Conservation (phyloP, 1,140 invertebrate species). For the Paramacrobiotus metropolitanus region DNA sequence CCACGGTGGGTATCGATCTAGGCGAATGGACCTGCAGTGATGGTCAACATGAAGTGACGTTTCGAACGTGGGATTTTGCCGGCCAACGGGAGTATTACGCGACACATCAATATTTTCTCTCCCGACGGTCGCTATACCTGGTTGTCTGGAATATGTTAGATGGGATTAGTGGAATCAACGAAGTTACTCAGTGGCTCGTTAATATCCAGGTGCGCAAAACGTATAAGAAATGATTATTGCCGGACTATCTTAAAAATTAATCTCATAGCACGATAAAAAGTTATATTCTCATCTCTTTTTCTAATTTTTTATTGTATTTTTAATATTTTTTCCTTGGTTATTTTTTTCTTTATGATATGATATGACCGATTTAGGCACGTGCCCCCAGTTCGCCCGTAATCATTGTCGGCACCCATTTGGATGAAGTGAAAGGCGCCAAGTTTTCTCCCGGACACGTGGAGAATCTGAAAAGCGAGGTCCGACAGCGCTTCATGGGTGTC, state of each 20-base stretch:
- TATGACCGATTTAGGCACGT: no score
- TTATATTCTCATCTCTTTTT: neutral
- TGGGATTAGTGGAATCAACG: slow-evolving; percentile 63
- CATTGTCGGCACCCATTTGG: slow-evolving; percentile 81
- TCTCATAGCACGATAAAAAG: slow-evolving; percentile 9
- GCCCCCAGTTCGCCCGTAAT: slow-evolving; percentile 80
- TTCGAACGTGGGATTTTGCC: slow-evolving; percentile 98
- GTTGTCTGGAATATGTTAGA: slow-evolving; percentile 86
- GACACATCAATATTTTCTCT: slow-evolving; percentile 94
- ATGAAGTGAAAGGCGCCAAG: slow-evolving; percentile 41
- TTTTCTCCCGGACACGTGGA: slow-evolving; percentile 45
- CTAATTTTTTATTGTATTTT: slow-evolving; percentile 16
- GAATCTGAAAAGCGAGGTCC: slow-evolving; percentile 54
- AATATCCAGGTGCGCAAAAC: slow-evolving; percentile 48
- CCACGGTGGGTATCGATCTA: slow-evolving; percentile 89
- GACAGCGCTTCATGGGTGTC: slow-evolving; percentile 54
- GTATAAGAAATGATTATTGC: neutral
- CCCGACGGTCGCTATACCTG: slow-evolving; percentile 76
- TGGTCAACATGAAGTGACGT: slow-evolving; percentile 36
- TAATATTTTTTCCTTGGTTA: no score
- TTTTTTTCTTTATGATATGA: no score
- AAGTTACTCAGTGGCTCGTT: slow-evolving; percentile 78
- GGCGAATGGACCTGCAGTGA: slow-evolving; percentile 56
- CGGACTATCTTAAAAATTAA: slow-evolving; percentile 1
- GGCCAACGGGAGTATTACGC: slow-evolving; percentile 89